phyloP scores from a whole-genome alignment of 2,888 invertebrate species.

The Drosophila conformis region DNA sequence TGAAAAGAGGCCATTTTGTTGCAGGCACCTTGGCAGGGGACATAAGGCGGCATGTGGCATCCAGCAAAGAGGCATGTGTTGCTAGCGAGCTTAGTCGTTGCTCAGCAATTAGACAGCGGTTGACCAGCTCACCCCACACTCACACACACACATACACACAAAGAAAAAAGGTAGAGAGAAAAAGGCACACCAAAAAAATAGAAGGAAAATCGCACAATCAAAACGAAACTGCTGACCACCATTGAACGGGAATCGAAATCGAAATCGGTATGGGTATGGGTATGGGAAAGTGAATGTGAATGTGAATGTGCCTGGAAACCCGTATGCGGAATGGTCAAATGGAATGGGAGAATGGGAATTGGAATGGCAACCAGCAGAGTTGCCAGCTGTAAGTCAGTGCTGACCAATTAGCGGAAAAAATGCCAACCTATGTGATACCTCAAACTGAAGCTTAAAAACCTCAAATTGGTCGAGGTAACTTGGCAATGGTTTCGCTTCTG shows the following conservation, averaged over 20 bases:
- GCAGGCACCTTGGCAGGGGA: constrained; percentile 45
- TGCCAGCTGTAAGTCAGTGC: constrained; percentile 29
- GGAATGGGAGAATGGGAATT: constrained; percentile 15
- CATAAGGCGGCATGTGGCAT: constrained; percentile 22
- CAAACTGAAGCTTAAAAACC: not conserved
- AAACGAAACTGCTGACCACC: constrained; percentile 77
- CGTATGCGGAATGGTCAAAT: constrained; percentile 29
- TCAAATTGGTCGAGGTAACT: accelerated
- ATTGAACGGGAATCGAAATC: constrained; percentile 39
- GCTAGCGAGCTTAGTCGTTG: constrained; percentile 39
- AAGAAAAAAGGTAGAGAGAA: constrained; percentile 29
- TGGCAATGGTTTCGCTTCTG: not conserved
- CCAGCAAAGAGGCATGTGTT: constrained; percentile 4
- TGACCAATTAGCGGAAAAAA: not conserved
- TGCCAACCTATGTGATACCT: not conserved
- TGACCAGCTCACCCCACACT: constrained; percentile 39
- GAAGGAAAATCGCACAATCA: constrained; percentile 74
- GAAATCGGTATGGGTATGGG: constrained; percentile 24
- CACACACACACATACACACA: constrained; percentile 29
- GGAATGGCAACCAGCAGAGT: constrained; percentile 28
- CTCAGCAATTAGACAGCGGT: constrained; percentile 73
- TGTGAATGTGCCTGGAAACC: constrained; percentile 16
- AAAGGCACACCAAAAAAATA: constrained; percentile 51
- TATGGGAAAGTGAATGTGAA: constrained; percentile 31
- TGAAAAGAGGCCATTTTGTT: constrained; percentile 56